Base-by-base conservation (phyloP, 2,888 invertebrate species). In the Reticulitermes lucifugus region DNA sequence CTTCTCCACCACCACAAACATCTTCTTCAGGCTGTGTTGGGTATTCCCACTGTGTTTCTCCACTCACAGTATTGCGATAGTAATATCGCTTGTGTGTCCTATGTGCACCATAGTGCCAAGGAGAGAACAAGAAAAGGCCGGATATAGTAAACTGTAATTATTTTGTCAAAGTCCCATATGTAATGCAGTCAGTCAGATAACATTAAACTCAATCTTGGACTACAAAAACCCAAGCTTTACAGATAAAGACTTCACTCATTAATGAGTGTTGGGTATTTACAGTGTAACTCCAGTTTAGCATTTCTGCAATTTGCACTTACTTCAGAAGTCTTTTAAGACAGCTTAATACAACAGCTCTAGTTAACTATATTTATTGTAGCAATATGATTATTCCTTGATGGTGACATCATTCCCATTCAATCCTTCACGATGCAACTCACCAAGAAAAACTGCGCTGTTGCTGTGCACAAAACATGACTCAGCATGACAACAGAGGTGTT, bases 71-170 rank as follows among this genome's bases (percentile, higher is more conserved):
- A 90, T 95, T 94, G 89, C 92, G 92, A 91, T 95, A 95, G 92
- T 92, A 94, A 91, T 95, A 95, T 88, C 94, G 92, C 91, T 94
- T 94, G 92, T 93, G 93, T 88, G 92, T 91, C 91, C 94, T 94
- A 93, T 90, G 77, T 86, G 77, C 87, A 77, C 85, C 75, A 65
- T 21, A 46, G 73, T 55, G 79, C 71, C 71, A 71, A 82, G 65
- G 35, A 79, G 73, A 85, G 75, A 85, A 79, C 46, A 79, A 84
- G 80, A 85, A 70, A 81, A 41, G 35, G 14, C 22, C 18, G 59
- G 65, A 84, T 85, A 84, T 86, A 85, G 21, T 73, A 85, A 85
- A 79, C 60, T 35, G 83, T 55, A 85, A 35, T 73, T 71, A n/a
- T 29, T 73, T 77, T 35, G 51, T 21, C n/a, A 43, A 77, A 77